Conservation (phyloP, 2,113 vertebrate species). For the Spermophilus dauricus region DNA sequence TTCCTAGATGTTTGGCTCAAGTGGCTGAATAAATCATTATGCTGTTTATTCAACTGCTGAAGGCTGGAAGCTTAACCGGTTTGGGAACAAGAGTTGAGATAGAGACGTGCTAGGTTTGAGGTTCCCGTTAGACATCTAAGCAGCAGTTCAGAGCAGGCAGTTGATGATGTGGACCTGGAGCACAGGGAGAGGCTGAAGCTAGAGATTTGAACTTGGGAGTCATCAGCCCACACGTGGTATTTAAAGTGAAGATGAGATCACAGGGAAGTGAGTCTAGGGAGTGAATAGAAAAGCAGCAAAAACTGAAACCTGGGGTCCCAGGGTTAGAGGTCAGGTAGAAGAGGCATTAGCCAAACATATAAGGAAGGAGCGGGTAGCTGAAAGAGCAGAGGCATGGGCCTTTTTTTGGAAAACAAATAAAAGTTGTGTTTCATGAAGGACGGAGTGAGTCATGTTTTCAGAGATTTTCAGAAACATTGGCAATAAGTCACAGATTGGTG, state of each 20-base stretch:
- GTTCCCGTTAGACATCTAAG: not conserved
- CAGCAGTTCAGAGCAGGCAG: not conserved
- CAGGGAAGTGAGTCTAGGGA: not conserved
- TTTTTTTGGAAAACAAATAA: not conserved
- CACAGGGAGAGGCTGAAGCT: not conserved
- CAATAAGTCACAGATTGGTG: not conserved
- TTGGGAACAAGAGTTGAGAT: slow-evolving; percentile 10
- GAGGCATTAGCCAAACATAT: not conserved
- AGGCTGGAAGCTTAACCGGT: slow-evolving; percentile 22
- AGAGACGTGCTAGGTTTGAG: not conserved
- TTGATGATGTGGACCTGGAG: not conserved
- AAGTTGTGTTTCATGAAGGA: not conserved
- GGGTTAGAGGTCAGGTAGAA: not conserved
- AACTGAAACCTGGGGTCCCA: not conserved
- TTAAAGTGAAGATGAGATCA: slow-evolving; percentile 15
- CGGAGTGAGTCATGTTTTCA: not conserved
- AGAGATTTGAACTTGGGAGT: not conserved
- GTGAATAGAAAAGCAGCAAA: not conserved
- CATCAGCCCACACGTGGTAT: not conserved
- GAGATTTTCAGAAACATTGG: not conserved
- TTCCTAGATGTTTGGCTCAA: slow-evolving; percentile 46
- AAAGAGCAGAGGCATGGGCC: not conserved
- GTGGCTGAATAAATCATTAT: slow-evolving; percentile 30
- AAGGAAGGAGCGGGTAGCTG: not conserved
- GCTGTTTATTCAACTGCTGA: slow-evolving; percentile 31